These are phyloP conservation scores for Morpho deidamia DNA, from an alignment of 2,888 invertebrate genomes.

Conservation along the genomic window DNA sequence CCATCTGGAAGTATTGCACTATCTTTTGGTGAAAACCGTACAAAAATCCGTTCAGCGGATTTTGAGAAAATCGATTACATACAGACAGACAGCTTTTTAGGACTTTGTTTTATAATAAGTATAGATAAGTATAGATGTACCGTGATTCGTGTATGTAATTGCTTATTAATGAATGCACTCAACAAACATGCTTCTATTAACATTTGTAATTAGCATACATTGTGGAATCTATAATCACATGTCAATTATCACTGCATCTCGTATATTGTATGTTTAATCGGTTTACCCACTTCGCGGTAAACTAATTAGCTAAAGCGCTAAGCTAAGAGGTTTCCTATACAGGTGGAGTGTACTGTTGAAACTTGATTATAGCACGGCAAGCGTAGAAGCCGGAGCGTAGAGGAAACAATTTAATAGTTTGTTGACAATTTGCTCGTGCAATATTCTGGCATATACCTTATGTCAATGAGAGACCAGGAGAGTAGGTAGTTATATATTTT, in stretches of 20 bases:
- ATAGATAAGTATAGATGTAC: no score
- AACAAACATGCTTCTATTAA: slow-evolving; percentile 19
- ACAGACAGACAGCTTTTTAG: no score
- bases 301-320: slow-evolving; percentile 45
- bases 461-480: no score
- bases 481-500: no score
- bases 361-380: slow-evolving; percentile 12
- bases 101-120: no score
- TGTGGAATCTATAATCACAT: slow-evolving; percentile 29
- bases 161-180: slow-evolving; percentile 21
- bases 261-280: slow-evolving; percentile 55
- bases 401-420: slow-evolving; percentile 6
- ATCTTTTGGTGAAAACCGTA: no score
- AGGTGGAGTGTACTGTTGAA: slow-evolving; percentile 11
- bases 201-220: slow-evolving; percentile 24
- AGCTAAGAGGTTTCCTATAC: slow-evolving; percentile 20
- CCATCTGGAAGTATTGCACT: no score
- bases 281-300: slow-evolving; percentile 50
- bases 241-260: slow-evolving; percentile 54
- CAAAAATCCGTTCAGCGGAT: no score
- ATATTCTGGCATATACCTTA: background rate
- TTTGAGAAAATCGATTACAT: no score
- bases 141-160: background rate
- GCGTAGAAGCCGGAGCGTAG: background rate
- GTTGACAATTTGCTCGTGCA: background rate